Evolutionary conservation across 1,140 invertebrate species (phyloP), one percentile per base, ranked within the genome.

Genomic region (Mesaphorura yosii): DNA sequence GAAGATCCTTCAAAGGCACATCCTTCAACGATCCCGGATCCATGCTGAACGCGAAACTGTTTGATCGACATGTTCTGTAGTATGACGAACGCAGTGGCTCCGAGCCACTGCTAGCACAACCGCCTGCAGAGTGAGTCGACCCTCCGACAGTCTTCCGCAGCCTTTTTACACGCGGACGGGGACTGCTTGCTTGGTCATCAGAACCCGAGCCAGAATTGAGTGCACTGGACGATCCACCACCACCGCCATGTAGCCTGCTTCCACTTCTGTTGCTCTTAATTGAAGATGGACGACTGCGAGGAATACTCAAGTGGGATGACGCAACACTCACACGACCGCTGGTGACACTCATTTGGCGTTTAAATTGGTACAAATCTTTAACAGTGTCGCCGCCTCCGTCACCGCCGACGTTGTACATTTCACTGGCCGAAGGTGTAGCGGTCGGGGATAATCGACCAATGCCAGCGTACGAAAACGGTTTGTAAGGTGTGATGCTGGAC

Each of bases 1-100:
- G 58, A 29, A 60, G 48, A 47, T 57, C 58, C 48, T 57, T 56
- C 6, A 58, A 25, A 37, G 51, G 49, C 19, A n/a, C 27, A 41
- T 3, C 3, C 40, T 6, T 42, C 7, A 12, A 6, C 38, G 7
- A 40, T 28, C 29, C 20, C 7, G 28, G 22, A 47, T 42, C 40
- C 22, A 37, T 53, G 42, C 56, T 58, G 28, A 49, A 47, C 6
- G 51, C 44, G 46, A 58, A 56, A 19, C 51, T 53, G 20, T 45
- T 49, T 19, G 46, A 49, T 20, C 56, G 34, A 53, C 56, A 56
- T 31, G 12, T 12, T 17, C 51, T 29, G 19, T 48, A 48, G 28
- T 26, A 48, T 6, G 46, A 48, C 5, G 6, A 34, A 34, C 10
- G 6, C 7, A 29, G 10, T 34, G 28, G 44, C 15, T 46, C 44